These are phyloP conservation scores for Apistogramma diplotaenia DNA, from an alignment of 2,113 vertebrate genomes.

Conservation along the genomic window DNA sequence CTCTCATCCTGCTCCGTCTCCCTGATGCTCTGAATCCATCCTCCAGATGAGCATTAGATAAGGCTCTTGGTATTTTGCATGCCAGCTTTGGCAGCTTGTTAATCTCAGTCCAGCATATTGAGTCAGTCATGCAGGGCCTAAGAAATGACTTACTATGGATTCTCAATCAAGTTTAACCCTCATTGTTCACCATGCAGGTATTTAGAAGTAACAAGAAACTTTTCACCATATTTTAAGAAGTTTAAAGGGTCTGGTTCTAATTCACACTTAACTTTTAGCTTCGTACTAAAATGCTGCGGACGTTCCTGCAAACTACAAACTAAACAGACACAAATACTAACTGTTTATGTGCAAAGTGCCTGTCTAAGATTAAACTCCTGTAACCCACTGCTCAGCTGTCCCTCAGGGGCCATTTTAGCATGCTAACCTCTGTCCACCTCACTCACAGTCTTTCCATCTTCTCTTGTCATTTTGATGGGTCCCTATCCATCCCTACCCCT, in stretches of 20 bases:
- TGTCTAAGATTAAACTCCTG: conserved; percentile 5
- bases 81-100: conserved; percentile 1
- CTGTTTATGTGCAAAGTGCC: not conserved
- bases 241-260: not conserved
- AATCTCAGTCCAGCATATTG: conserved; percentile 15
- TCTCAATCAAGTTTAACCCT: not conserved
- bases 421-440: not conserved
- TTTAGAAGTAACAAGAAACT: not conserved
- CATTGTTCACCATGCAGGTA: not conserved
- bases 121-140: not conserved
- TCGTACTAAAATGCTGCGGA: not conserved
- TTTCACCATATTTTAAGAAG: not conserved
- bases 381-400: not conserved
- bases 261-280: not conserved
- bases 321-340: not conserved
- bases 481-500: not conserved
- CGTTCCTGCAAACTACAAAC: not conserved
- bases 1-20: conserved; percentile 3
- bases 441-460: not conserved
- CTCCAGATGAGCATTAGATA: not conserved
- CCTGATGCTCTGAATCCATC: not conserved
- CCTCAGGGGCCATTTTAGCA: not conserved
- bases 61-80: conserved; percentile 13
- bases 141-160: not conserved
- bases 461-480: not conserved